phyloP scores from a whole-genome alignment of 2,888 invertebrate species.

The Polylopha cassiicola region DNA sequence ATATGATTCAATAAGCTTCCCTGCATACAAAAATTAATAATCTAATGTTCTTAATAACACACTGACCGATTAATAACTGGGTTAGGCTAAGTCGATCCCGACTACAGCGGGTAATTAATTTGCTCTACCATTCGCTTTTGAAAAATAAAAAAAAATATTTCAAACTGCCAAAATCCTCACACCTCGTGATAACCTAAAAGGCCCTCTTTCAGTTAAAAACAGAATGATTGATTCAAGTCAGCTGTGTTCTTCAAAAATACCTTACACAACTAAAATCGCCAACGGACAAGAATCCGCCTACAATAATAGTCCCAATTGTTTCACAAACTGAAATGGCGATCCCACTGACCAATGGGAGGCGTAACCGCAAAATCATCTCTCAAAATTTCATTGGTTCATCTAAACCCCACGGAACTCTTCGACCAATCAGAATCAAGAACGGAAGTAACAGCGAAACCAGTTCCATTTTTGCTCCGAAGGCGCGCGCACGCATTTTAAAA shows the following conservation, averaged over 20 bases:
- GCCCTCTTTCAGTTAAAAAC: conserved; percentile 34
- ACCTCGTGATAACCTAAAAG: not conserved
- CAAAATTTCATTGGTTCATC: conserved; percentile 47
- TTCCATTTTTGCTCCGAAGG: conserved; percentile 61
- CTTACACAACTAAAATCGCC: conserved; percentile 44
- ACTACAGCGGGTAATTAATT: too few relatives aligned
- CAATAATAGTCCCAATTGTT: conserved; percentile 65
- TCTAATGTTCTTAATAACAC: too few relatives aligned
- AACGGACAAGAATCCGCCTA: conserved; percentile 54
- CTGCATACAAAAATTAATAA: too few relatives aligned
- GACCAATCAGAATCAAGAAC: conserved; percentile 55
- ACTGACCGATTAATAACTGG: too few relatives aligned
- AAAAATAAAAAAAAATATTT: too few relatives aligned
- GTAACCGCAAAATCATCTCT: conserved; percentile 44
- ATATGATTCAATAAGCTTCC: too few relatives aligned
- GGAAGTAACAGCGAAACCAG: conserved; percentile 67
- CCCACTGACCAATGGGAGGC: conserved; percentile 65
- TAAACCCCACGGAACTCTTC: conserved; percentile 38
- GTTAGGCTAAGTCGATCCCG: too few relatives aligned
- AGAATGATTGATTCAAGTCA: conserved; percentile 55
- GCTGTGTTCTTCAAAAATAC: conserved; percentile 57
- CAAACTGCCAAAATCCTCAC: too few relatives aligned
- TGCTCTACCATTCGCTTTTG: too few relatives aligned
- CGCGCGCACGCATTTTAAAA: conserved; percentile 53
- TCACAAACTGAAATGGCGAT: conserved; percentile 70